Evolutionary conservation across 2,797 vertebrate species (phyloP), one percentile per base, ranked within the genome.

Genomic region (Tinamus major): DNA sequence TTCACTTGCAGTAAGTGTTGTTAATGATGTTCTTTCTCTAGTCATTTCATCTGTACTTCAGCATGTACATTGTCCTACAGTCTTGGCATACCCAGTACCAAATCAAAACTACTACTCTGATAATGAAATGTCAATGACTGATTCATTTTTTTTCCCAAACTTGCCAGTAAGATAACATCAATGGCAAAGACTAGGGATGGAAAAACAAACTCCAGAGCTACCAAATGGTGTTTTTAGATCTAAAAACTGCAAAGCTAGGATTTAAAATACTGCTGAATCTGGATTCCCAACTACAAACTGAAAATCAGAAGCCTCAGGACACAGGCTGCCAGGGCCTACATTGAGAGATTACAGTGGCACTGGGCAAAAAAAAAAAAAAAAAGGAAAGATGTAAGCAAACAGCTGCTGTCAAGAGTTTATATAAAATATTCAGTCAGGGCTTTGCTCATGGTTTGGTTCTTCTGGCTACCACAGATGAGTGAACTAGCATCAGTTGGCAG

Each of bases 231-330:
- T 1, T 87, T 86, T 64, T 71, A 37, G 27, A 75, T 87, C 27
- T 9, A 35, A 80, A 62, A 87, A 2, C 76, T 61, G 3, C 4
- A 79, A 35, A 12, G 16, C 2, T 85, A n/a, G 35, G 9, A 53
- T 87, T 89, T 87, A 79, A 93, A 95, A 77, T 33, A 63, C 14
- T 71, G 24, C 31, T 92, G 75, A 82, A 70, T 77, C 9, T 82
- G 56, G 31, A 58, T 53, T 87, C 23, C 31, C 39, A 79, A 29
- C 24, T 62, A 80, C 24, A 77, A 29, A 41, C 29, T 31, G 53
- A 31, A 27, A 55, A 31, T 55, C 24, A 72, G 49, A 86, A 79
- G 42, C 31, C 81, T 76, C 70, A 92, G 59, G 49, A 19, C 55
- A 59, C 21, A 49, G 41, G 7, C 35, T 90, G 78, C 67, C 78